Evolutionary conservation across 23 tunicate species (phyloP).

Genomic region (Botrylloides violaceus): DNA sequence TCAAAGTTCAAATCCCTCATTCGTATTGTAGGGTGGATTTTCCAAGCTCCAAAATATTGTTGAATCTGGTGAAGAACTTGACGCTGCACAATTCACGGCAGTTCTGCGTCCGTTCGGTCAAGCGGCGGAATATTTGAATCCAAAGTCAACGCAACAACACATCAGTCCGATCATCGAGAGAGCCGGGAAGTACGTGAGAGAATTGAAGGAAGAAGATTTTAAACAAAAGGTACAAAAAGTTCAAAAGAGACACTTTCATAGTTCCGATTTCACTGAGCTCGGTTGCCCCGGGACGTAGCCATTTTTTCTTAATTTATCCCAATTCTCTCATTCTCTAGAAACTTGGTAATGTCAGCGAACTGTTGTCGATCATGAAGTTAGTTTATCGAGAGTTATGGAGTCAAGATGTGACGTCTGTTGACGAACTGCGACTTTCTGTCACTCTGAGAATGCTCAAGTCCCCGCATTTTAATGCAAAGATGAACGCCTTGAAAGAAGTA

Average conservation of each 20-base stretch:
- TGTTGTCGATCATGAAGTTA: slow-evolving; percentile 58
- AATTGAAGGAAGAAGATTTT: slow-evolving; percentile 67
- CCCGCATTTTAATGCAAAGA: slow-evolving; percentile 86
- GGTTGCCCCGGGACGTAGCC: neutral
- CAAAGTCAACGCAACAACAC: slow-evolving; percentile 23
- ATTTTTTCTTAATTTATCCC: neutral
- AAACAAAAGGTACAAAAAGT: slow-evolving; percentile 50
- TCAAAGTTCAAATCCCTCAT: no score
- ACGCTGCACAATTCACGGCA: slow-evolving; percentile 68
- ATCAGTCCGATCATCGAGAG: slow-evolving; percentile 59
- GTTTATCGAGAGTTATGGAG: slow-evolving; percentile 72
- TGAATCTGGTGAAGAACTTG: slow-evolving; percentile 25
- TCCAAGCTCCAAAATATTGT: slow-evolving; percentile 31
- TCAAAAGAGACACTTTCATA: no score
- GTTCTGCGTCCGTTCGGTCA: slow-evolving; percentile 61
- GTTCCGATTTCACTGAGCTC: neutral
- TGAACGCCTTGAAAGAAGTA: slow-evolving; percentile 81
- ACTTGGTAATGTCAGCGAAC: slow-evolving; percentile 63
- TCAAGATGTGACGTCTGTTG: slow-evolving; percentile 57
- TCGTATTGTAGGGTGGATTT: slow-evolving; percentile 58
- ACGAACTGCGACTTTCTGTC: slow-evolving; percentile 51
- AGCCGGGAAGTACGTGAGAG: slow-evolving; percentile 52
- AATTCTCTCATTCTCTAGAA: slow-evolving; percentile 22
- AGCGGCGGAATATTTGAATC: slow-evolving; percentile 70
- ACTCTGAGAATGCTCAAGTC: slow-evolving; percentile 70